Base-by-base conservation (phyloP, 2,888 invertebrate species). In the Fragum sueziense region DNA sequence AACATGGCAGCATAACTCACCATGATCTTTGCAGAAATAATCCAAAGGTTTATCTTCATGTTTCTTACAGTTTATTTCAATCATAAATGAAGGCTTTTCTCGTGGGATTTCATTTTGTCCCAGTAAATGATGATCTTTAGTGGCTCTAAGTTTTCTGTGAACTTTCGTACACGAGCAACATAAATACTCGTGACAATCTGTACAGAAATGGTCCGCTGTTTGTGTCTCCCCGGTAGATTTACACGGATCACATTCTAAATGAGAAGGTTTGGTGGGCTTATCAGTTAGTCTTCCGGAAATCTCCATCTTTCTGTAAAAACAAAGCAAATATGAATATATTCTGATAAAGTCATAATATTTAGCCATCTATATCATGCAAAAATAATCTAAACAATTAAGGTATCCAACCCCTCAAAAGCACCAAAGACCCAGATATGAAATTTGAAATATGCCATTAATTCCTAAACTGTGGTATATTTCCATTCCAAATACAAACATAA, bases 131-230 rank as follows among this genome's bases (percentile, higher is more conserved):
- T 65, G 65, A 41, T 41, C 27, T 41, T n/a, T 25, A 0, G 41
- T 27, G 4, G 27, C 22, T 25, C 25, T 65, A 1, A 20, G 41
- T 17, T 25, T 65, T 41, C 41, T 65, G 25, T 65, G 65, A 11
- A n/a, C 27, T 22, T 37, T 37, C 1, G 37, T 41, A 41, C 65
- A 65, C 0, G 9, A 20, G 22, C 27, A 1, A 41, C 65, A 65
- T 9, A 65, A 20, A 41, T 33, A 65, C n/a, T 65, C 65, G 17
- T 41, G 22, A 41, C 65, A 65, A 7, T 41, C 41, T 65, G 41
- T 65, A 65, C 65, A 65, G 41, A 27, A 65, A 25, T 22, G 22
- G 17, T 41, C 41, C 22, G 65, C 65, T 3, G 22, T 25, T 41
- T 41, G 22, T 22, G 7, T 22, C 34, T 22, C 25, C n/a, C 14